A percentile compares a stretch with the other conserved stretches of the same genome.
These are phyloP conservation scores for Xiphophorus maculatus DNA, from an alignment of 2,113 vertebrate species.

Conservation along the genomic window DNA sequence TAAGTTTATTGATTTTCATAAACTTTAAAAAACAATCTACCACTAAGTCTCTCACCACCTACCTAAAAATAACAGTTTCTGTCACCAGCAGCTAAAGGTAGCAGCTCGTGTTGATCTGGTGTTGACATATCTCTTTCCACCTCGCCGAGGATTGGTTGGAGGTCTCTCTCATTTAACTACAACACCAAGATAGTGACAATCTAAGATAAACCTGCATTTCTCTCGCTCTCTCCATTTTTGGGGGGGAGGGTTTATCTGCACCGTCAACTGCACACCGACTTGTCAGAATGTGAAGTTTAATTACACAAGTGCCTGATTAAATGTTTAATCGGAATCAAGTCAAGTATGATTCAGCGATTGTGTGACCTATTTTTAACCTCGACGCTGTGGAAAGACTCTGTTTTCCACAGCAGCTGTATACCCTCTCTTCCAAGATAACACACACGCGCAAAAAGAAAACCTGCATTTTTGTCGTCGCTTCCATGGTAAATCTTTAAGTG, in stretches of 20 bases:
- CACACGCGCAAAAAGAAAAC: neutral
- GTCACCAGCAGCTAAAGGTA: neutral
- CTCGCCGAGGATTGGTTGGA: neutral
- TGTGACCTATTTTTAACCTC: constrained; percentile 6
- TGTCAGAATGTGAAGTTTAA: neutral
- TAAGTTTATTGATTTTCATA: neutral
- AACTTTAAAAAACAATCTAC: neutral
- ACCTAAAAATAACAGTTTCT: neutral
- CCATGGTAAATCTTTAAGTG: neutral
- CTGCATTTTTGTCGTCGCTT: neutral
- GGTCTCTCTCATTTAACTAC: neutral
- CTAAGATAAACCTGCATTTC: neutral
- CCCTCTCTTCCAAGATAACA: neutral
- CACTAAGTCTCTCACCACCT: neutral
- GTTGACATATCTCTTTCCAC: neutral
- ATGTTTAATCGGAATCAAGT: constrained; percentile 11
- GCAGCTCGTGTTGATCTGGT: neutral
- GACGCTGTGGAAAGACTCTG: neutral
- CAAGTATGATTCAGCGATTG: constrained; percentile 3
- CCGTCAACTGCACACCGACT: neutral
- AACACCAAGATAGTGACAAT: neutral
- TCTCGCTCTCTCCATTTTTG: neutral
- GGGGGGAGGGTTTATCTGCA: neutral
- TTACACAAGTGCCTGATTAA: neutral
- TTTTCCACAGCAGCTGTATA: neutral